phyloP scores from a whole-genome alignment of 2,113 vertebrate species.

The Anhinga anhinga region DNA sequence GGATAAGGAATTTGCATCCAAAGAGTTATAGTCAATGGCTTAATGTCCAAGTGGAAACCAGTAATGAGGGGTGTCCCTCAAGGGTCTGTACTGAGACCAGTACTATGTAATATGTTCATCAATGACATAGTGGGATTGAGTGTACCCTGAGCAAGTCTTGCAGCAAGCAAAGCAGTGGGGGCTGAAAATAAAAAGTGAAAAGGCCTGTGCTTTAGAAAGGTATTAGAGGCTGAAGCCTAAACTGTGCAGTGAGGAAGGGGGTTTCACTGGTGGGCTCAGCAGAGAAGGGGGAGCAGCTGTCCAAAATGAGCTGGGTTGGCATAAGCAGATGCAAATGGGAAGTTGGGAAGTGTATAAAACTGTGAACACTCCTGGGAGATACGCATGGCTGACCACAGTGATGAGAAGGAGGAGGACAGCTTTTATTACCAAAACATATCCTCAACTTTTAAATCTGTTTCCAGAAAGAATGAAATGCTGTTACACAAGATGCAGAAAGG shows the following conservation, averaged over 20 bases:
- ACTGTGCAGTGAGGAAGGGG: neutral
- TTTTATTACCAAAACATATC: neutral
- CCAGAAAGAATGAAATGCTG: neutral
- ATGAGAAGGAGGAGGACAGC: neutral
- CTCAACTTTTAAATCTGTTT: neutral
- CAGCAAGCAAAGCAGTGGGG: neutral
- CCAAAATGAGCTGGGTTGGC: rapidly evolving
- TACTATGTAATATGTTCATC: neutral
- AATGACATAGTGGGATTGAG: neutral
- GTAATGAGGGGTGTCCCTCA: neutral
- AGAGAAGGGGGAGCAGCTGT: neutral
- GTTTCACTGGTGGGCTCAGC: neutral
- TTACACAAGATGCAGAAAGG: slow-evolving; percentile 9
- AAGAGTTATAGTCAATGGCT: neutral
- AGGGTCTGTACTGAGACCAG: neutral
- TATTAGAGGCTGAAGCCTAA: neutral
- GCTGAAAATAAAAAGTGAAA: neutral
- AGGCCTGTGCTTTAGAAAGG: neutral
- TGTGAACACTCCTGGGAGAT: neutral
- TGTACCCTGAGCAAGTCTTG: neutral
- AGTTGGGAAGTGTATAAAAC: neutral
- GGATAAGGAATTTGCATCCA: too few species aligned
- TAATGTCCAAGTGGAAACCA: neutral
- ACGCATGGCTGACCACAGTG: neutral
- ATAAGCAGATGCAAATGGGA: neutral